Evolutionary conservation across 2,113 vertebrate species (phyloP).

Genomic region (Hippopotamus amphibius): DNA sequence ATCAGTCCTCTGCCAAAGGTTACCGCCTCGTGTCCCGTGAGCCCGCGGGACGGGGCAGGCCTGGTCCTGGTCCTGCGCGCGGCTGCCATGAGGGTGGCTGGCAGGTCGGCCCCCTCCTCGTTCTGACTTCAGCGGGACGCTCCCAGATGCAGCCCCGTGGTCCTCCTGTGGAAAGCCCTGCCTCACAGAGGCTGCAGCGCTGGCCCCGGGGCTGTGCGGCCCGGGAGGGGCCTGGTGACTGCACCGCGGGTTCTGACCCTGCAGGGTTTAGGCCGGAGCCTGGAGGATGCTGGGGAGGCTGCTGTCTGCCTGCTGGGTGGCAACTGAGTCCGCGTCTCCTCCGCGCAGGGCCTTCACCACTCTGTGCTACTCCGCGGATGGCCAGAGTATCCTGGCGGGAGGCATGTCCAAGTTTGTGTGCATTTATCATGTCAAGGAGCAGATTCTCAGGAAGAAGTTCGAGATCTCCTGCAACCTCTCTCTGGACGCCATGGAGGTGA

Average conservation of each 20-base stretch:
- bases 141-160: fast-evolving
- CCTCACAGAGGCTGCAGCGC: fast-evolving
- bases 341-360: constrained; percentile 93
- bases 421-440: constrained; percentile 95
- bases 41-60: fast-evolving
- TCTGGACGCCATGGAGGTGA: constrained; percentile 97
- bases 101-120: fast-evolving
- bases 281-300: too few relatives aligned
- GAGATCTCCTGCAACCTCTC: constrained; percentile 98
- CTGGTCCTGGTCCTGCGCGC: fast-evolving
- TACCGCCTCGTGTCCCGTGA: fast-evolving
- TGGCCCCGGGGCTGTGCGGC: neutral
- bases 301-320: neutral
- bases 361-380: constrained; percentile 97
- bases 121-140: neutral
- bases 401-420: constrained; percentile 97
- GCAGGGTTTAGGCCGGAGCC: neutral
- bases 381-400: constrained; percentile 93
- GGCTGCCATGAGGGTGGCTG: fast-evolving
- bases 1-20: fast-evolving
- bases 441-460: constrained; percentile 97
- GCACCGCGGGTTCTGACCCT: too few relatives aligned
- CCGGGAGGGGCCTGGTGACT: fast-evolving
- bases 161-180: neutral
- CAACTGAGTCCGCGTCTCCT: neutral